phyloP scores from a whole-genome alignment of 2,888 invertebrate species.

The Masnerella sp. region DNA sequence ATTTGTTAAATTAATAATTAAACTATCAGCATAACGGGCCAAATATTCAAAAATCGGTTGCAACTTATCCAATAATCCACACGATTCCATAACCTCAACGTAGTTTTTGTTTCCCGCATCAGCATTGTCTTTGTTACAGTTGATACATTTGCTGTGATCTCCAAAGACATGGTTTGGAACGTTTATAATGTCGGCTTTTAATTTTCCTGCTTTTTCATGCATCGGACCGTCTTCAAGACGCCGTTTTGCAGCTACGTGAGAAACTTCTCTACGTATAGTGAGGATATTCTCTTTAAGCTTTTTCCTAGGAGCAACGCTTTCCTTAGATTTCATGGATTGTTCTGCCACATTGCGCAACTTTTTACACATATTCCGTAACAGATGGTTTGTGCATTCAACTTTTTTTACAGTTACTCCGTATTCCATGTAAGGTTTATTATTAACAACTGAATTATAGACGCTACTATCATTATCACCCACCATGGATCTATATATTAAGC shows the following conservation, averaged over 20 bases:
- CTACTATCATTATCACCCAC: slow-evolving; percentile 13
- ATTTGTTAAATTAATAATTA: slow-evolving; percentile 31
- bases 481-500: too few relatives aligned
- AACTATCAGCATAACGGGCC: slow-evolving; percentile 21
- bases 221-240: too few relatives aligned
- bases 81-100: background rate
- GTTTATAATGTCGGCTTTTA: slow-evolving; percentile 19
- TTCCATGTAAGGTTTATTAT: slow-evolving; percentile 7
- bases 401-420: too few relatives aligned
- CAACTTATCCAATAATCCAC: background rate
- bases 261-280: slow-evolving; percentile 16
- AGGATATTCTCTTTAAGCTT: background rate
- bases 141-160: slow-evolving; percentile 15
- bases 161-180: slow-evolving; percentile 18
- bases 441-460: slow-evolving; percentile 8
- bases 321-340: too few relatives aligned
- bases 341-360: too few relatives aligned
- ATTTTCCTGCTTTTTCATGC: too few relatives aligned
- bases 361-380: slow-evolving; percentile 11
- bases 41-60: slow-evolving; percentile 2
- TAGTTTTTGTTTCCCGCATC: slow-evolving; percentile 1
- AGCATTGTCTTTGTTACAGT: background rate
- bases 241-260: slow-evolving; percentile 9
- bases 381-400: slow-evolving; percentile 27
- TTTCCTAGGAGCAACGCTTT: too few relatives aligned